These are phyloP conservation scores for Serilophus lunatus DNA, from an alignment of 2,113 vertebrate genomes.

Conservation along the genomic window DNA sequence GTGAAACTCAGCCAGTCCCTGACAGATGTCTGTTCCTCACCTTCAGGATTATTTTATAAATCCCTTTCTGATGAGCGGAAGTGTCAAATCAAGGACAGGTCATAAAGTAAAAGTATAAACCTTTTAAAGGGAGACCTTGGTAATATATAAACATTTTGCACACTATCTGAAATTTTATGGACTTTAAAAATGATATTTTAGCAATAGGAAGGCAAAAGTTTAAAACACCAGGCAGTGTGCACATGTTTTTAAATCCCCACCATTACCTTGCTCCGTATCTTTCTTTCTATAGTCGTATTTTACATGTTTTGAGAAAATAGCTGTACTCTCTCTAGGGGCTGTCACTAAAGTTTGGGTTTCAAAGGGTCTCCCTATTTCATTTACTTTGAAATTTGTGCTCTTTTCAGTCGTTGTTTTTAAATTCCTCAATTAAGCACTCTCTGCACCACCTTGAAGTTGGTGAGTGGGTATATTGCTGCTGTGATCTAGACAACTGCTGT, in stretches of 20 bases:
- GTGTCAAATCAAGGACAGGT: slow-evolving; percentile 86
- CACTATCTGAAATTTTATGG: slow-evolving; percentile 81
- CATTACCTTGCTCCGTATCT: not conserved
- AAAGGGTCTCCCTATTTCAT: slow-evolving; percentile 32
- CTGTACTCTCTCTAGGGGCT: slow-evolving; percentile 18
- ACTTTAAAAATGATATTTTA: slow-evolving; percentile 77
- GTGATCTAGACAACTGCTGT: slow-evolving; percentile 55
- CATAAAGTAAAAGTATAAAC: slow-evolving; percentile 87
- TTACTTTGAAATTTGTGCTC: slow-evolving; percentile 56
- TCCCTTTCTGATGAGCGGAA: slow-evolving; percentile 86
- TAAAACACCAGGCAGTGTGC: slow-evolving; percentile 50
- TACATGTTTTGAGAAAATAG: slow-evolving; percentile 43
- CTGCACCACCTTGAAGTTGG: slow-evolving; percentile 24
- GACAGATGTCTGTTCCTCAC: slow-evolving; percentile 85
- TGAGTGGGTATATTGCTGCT: slow-evolving; percentile 18
- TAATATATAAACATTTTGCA: slow-evolving; percentile 84
- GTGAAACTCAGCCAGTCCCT: slow-evolving; percentile 80
- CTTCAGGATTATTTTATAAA: slow-evolving; percentile 88
- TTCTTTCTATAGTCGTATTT: slow-evolving; percentile 40
- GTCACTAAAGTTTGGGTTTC: slow-evolving; percentile 53
- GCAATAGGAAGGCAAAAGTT: slow-evolving; percentile 72
- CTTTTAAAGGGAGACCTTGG: slow-evolving; percentile 83
- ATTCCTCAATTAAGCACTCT: slow-evolving; percentile 52
- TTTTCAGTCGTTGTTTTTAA: slow-evolving; percentile 47
- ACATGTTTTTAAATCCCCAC: slow-evolving; percentile 39